Evolutionary conservation across 2,113 vertebrate species (phyloP).

Genomic region (Cebidichthys violaceus): DNA sequence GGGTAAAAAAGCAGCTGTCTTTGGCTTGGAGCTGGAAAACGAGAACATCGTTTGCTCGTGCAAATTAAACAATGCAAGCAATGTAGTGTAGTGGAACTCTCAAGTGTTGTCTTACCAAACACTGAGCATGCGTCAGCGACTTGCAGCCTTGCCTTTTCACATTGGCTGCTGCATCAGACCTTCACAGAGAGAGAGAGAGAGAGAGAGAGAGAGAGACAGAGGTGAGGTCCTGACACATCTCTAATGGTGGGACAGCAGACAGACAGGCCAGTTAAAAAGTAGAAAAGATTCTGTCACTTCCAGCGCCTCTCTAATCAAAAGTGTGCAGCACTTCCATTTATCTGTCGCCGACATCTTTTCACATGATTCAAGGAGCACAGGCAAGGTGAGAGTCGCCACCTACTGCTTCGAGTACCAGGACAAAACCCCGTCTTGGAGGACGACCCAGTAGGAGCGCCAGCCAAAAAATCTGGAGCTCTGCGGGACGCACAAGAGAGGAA

Average conservation of each 20-base stretch:
- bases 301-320: conserved; percentile 31
- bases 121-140: conserved; percentile 91
- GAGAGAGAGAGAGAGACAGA: conserved; percentile 15
- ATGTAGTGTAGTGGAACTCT: accelerated
- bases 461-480: conserved; percentile 96
- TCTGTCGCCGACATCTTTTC: conserved; percentile 5
- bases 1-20: conserved; percentile 89
- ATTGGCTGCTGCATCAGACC: conserved; percentile 88
- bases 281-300: conserved; percentile 5
- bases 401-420: conserved; percentile 98
- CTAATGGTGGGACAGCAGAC: neutral
- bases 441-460: conserved; percentile 93
- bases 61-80: conserved; percentile 1
- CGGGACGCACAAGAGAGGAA: conserved; percentile 25
- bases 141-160: conserved; percentile 92
- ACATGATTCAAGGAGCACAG: conserved; percentile 40
- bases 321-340: neutral
- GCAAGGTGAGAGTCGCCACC: conserved; percentile 68
- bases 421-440: conserved; percentile 93
- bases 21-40: conserved; percentile 86
- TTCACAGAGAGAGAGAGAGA: conserved; percentile 55
- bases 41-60: too few species aligned
- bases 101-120: conserved; percentile 86
- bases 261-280: neutral
- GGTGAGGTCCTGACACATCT: neutral